phyloP scores from a whole-genome alignment of 37 sponge, comb jelly and placozoan genomes.

The Cliona cf. orientalis region DNA sequence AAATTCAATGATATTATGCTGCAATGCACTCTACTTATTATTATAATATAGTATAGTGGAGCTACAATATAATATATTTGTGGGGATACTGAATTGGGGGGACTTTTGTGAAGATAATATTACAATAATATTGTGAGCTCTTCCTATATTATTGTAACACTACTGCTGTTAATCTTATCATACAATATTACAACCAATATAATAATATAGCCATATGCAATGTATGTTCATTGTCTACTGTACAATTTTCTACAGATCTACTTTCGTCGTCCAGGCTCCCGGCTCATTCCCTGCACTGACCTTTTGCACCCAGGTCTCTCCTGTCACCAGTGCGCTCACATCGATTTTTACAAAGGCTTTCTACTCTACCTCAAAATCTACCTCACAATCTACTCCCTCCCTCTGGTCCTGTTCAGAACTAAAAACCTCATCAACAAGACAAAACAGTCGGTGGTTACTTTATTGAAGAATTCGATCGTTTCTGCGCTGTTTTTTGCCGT shows the following conservation, averaged over 20 bases:
- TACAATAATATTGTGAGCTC: too few species aligned
- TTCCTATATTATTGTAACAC: too few species aligned
- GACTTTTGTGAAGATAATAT: too few species aligned
- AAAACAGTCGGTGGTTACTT: background rate
- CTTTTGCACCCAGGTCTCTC: conserved; percentile 19
- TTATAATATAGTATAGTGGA: too few species aligned
- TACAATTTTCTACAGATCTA: conserved; percentile 2
- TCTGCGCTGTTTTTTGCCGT: conserved; percentile 27
- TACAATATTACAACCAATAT: too few species aligned
- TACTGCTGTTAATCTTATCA: too few species aligned
- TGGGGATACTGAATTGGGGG: too few species aligned
- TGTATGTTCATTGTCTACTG: too few species aligned
- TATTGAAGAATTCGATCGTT: conserved; percentile 4
- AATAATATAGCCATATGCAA: too few species aligned
- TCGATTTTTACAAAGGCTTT: conserved; percentile 9
- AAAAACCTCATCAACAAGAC: background rate
- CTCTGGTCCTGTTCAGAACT: conserved; percentile 19
- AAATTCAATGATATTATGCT: too few species aligned
- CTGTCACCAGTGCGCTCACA: background rate
- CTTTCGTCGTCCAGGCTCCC: background rate
- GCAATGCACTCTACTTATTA: too few species aligned
- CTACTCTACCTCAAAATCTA: conserved; percentile 28
- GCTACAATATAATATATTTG: too few species aligned
- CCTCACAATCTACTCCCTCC: conserved; percentile 8
- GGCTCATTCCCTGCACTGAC: conserved; percentile 13